Base-by-base conservation (phyloP, 92 coral and sea anemone genomes). In the Siderastrea siderea region DNA sequence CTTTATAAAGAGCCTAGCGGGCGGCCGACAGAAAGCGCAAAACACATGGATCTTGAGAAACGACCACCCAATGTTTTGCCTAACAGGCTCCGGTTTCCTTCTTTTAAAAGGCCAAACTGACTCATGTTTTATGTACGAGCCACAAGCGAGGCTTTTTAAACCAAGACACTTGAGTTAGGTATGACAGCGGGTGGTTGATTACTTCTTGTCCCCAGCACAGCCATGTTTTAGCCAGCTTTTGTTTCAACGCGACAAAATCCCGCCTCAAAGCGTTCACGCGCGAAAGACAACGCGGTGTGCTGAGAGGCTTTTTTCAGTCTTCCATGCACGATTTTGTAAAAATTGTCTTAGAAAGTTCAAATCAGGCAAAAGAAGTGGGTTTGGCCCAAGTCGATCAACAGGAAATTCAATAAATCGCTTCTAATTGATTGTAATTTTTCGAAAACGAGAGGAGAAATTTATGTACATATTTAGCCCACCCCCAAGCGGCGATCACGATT, bases 51-150 rank as follows among this genome's bases (percentile, higher is more conserved):
- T 16, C 64, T 61, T 84, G n/a, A 61, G 55, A 84, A 73, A 84
- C 15, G 80, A 84, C 87, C 87, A 60, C 87, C 87, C 51, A 84
- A 84, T 84, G 87, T 84, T 84, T 84, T 74, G 87, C 58, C 75
- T 60, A 84, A 84, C 71, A 84, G 80, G 19, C 60, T 74, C 71
- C 80, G 72, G 64, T 72, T 19, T 45, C 80, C 47, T 68, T 82
- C 75, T 73, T 80, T 92, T 62, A 74, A 75, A 77, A 85, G 77
- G 79, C 80, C 76, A 88, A 89, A 81, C 84, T 68, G 26, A 79
- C 82, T 76, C 93, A 89, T 92, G 93, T 79, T 89, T 89, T 79
- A 92, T 89, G 93, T 44, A 92, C 64, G 88, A 68, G 84, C 84
- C 82, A 79, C 93, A 74, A 79, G 95, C 81, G 77, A 85, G 64